Evolutionary conservation across 2,888 invertebrate genomes (phyloP), one percentile per base, ranked within the genome.

Genomic region (Arrhopalites spinosus): DNA sequence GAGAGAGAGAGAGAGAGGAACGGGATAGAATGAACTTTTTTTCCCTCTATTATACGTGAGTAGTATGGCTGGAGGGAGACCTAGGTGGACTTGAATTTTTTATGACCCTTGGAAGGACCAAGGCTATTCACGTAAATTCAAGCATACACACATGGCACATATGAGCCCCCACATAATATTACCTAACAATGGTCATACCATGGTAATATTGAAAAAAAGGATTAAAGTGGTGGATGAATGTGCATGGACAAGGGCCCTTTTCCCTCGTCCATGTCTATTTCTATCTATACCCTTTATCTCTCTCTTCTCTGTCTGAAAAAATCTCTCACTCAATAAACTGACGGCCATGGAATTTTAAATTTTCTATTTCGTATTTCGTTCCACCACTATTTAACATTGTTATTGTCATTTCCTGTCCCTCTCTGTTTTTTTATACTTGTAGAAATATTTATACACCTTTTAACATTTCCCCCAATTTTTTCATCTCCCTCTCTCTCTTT

Each of bases 61-160:
- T 7, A 45, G 25, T 45, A 68, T 68, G 68, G 68, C 68, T 68
- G 36, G 20, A 71, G 68, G 43, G 59, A 45, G 68, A 73, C 50
- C n/a, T 25, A 63, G 73, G 53, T 74, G 74, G 74, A 74, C 74
- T 74, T 74, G 74, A 56, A 74, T 74, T 74, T 74, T 74, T 74
- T 74, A 74, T 74, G 74, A 74, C 68, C 68, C 74, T 74, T 56
- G n/a, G 59, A 74, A 74, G 68, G 74, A 74, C 74, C 68, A 68
- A 74, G 69, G 59, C 68, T 68, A 74, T 68, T 68, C 72, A 72
- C 36, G 50, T 50, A 50, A 50, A n/a, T 50, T 59, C 71, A 53
- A 29, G 53, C 69, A 59, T 43, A 72, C 64, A 72, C 72, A 72
- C 72, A 72, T 72, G 72, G 72, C 63, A 72, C 72, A 72, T 72